phyloP scores from a whole-genome alignment of 1,140 invertebrate genomes.

The Bombus vancouverensis region DNA sequence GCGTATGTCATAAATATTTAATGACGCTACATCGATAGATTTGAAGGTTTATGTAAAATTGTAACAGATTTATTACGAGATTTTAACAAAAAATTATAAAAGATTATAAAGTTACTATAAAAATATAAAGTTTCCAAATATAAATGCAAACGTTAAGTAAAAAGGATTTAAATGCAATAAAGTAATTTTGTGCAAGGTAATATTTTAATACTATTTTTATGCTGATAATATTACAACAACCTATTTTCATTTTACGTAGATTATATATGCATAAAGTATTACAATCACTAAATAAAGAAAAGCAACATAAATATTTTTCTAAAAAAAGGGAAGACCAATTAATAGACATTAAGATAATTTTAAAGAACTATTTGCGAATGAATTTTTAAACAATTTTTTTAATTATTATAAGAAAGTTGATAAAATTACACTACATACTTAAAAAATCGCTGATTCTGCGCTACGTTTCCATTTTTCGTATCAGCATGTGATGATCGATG shows the following conservation, averaged over 20 bases:
- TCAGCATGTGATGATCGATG: slow-evolving; percentile 35
- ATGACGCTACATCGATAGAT: neutral
- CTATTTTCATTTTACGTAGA: neutral
- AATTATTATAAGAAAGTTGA: neutral
- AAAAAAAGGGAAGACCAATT: too few relatives aligned
- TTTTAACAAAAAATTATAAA: neutral
- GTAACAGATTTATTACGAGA: neutral
- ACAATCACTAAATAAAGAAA: neutral
- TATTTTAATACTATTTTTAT: neutral
- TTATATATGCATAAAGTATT: neutral
- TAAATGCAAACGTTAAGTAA: neutral
- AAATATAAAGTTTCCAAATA: neutral
- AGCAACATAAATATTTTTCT: neutral
- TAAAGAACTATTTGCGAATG: too few relatives aligned
- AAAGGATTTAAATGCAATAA: neutral
- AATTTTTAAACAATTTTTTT: neutral
- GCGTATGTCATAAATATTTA: neutral
- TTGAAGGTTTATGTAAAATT: neutral
- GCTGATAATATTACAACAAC: too few relatives aligned
- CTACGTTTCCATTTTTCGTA: slow-evolving; percentile 37
- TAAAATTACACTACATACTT: slow-evolving; percentile 31
- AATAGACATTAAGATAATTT: neutral
- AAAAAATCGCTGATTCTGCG: slow-evolving; percentile 31
- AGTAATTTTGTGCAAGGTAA: neutral
- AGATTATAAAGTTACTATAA: neutral